Evolutionary conservation across 2,797 vertebrate species (phyloP).

Genomic region (Mastacembelus armatus): DNA sequence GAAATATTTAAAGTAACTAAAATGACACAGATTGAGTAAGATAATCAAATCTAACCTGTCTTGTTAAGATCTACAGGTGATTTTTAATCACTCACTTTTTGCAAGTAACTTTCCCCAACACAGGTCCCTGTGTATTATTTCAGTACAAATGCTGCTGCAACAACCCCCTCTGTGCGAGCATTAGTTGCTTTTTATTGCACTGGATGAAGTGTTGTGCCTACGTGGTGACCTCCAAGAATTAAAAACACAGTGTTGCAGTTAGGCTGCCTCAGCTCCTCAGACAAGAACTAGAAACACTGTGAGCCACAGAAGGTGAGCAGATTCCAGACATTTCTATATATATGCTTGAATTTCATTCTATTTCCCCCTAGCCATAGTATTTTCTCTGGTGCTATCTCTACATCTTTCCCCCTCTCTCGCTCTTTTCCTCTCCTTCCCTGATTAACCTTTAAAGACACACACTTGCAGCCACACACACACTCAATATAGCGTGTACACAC

Average conservation of each 20-base stretch:
- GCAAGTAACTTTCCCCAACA: not conserved
- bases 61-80: not conserved
- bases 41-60: not conserved
- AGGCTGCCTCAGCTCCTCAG: slow-evolving; percentile 70
- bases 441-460: slow-evolving; percentile 79
- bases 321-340: slow-evolving; percentile 70
- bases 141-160: slow-evolving; percentile 13
- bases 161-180: slow-evolving; percentile 25
- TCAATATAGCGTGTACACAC: slow-evolving; percentile 53
- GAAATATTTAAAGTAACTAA: not conserved
- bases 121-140: slow-evolving; percentile 3
- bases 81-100: not conserved
- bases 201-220: slow-evolving; percentile 37
- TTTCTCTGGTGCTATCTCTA: slow-evolving; percentile 59
- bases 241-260: slow-evolving; percentile 53
- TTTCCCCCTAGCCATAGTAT: slow-evolving; percentile 32
- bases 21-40: not conserved
- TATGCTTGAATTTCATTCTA: slow-evolving; percentile 75
- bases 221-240: slow-evolving; percentile 56
- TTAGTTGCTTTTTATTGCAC: slow-evolving; percentile 35
- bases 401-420: slow-evolving; percentile 31
- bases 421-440: slow-evolving; percentile 46
- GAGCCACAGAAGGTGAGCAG: slow-evolving; percentile 79
- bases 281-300: slow-evolving; percentile 80
- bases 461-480: slow-evolving; percentile 32